These are phyloP conservation scores for Spodoptera littoralis DNA, from an alignment of 2,888 invertebrate genomes.

Conservation along the genomic window DNA sequence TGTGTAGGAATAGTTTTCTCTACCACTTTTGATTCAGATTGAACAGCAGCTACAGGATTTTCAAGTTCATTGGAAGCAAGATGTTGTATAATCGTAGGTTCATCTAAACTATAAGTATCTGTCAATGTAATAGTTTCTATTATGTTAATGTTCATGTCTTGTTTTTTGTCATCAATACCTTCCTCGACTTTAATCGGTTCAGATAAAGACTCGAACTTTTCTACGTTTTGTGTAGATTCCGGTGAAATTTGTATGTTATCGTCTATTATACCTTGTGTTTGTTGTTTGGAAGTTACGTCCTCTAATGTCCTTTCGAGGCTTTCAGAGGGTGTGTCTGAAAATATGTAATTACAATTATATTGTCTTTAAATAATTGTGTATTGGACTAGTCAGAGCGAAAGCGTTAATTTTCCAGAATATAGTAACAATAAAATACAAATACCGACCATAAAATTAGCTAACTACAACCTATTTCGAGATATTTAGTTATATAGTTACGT, in stretches of 20 bases:
- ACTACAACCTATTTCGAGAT: too few species aligned
- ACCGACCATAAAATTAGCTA: too few species aligned
- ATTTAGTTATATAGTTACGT: too few species aligned
- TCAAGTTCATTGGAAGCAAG: neutral
- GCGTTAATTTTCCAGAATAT: constrained; percentile 13
- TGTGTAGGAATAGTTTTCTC: neutral
- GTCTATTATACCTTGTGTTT: neutral
- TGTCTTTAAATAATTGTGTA: constrained; percentile 19
- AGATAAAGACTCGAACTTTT: too few species aligned
- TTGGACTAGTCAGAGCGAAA: constrained; percentile 15
- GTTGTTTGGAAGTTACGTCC: constrained; percentile 13
- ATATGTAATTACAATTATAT: constrained; percentile 18
- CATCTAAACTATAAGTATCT: constrained; percentile 1
- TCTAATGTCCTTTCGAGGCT: constrained; percentile 14
- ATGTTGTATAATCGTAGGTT: constrained; percentile 2
- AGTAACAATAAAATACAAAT: too few species aligned
- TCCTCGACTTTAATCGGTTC: too few species aligned
- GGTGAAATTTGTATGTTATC: neutral
- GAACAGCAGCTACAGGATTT: neutral
- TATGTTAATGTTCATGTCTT: too few species aligned
- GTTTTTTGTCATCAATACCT: too few species aligned
- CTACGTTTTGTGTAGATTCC: neutral
- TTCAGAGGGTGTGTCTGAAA: constrained; percentile 37
- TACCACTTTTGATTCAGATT: neutral
- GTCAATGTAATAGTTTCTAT: neutral